phyloP scores from a whole-genome alignment of 2,113 vertebrate genomes.

The Oncorhynchus masou region DNA sequence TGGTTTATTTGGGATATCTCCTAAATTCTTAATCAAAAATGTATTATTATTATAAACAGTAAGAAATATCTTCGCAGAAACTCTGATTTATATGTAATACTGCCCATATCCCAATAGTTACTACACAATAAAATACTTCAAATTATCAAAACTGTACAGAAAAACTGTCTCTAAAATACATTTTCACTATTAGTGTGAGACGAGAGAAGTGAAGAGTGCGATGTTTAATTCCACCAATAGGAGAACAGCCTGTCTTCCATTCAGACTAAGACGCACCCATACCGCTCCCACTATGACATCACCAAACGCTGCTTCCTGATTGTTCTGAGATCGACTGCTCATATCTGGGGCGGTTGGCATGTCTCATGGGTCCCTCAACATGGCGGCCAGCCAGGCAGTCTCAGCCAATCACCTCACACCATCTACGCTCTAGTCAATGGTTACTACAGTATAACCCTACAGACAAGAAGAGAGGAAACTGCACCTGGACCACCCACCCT shows the following conservation, averaged over 20 bases:
- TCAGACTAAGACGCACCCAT: conserved; percentile 14
- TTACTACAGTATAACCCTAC: conserved; percentile 51
- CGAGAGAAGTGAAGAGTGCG: conserved; percentile 76
- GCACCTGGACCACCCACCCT: conserved; percentile 39
- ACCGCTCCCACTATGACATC: conserved; percentile 23
- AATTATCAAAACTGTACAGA: conserved; percentile 99
- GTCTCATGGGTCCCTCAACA: conserved; percentile 22
- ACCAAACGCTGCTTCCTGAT: conserved; percentile 30
- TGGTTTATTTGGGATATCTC: conserved; percentile 75
- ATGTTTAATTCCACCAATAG: conserved; percentile 32
- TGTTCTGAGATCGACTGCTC: conserved; percentile 42
- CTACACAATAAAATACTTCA: conserved; percentile 95
- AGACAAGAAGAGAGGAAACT: conserved; percentile 44
- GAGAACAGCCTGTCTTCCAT: conserved; percentile 46
- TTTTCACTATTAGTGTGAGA: conserved; percentile 84
- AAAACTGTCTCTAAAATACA: conserved; percentile 96
- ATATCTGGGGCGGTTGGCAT: conserved; percentile 22
- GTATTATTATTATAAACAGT: conserved; percentile 95
- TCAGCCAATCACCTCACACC: conserved; percentile 18
- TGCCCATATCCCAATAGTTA: conserved; percentile 92
- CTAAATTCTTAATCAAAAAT: conserved; percentile 80
- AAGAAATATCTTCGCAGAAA: conserved; percentile 91
- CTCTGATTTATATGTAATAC: conserved; percentile 85
- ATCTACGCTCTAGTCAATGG: conserved; percentile 45
- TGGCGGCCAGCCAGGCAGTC: conserved; percentile 16